These are phyloP conservation scores for Pemphigus obesinymphae DNA, from an alignment of 1,140 invertebrate genomes.

Conservation along the genomic window DNA sequence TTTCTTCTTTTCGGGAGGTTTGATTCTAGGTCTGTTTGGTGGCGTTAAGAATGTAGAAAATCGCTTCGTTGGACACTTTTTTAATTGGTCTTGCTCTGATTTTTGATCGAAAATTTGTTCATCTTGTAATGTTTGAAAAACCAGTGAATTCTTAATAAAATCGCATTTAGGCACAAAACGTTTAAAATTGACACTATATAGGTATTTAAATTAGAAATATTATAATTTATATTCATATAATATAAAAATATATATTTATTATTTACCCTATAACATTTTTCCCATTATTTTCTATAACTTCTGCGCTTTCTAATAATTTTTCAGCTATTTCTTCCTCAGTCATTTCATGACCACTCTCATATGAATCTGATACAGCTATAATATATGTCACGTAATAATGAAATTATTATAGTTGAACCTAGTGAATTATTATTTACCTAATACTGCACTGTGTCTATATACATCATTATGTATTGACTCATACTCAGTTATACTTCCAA, in stretches of 20 bases:
- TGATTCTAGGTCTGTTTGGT: slow-evolving; percentile 44
- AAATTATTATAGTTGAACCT: background rate
- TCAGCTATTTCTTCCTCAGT: slow-evolving; percentile 64
- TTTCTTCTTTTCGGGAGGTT: slow-evolving; percentile 43
- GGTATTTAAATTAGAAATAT: background rate
- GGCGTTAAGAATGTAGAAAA: slow-evolving; percentile 48
- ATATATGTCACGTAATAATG: background rate
- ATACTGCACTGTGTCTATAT: background rate
- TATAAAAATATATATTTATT: slow-evolving; percentile 18
- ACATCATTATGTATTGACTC: background rate
- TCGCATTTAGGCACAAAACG: slow-evolving; percentile 61
- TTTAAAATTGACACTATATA: slow-evolving; percentile 61
- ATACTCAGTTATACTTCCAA: slow-evolving; percentile 15
- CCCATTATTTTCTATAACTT: slow-evolving; percentile 58
- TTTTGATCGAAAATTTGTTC: slow-evolving; percentile 47
- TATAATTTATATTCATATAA: background rate
- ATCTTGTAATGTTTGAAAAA: slow-evolving; percentile 56
- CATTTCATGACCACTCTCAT: slow-evolving; percentile 45
- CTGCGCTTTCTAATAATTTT: slow-evolving; percentile 62
- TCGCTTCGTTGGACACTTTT: slow-evolving; percentile 47
- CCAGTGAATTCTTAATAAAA: slow-evolving; percentile 64
- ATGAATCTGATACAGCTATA: background rate
- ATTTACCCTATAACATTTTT: slow-evolving; percentile 62
- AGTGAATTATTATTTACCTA: background rate
- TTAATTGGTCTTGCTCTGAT: slow-evolving; percentile 47